These are phyloP conservation scores for Amphimedon queenslandica DNA, from an alignment of 37 sponge, comb jelly and placozoan genomes.

Conservation along the genomic window DNA sequence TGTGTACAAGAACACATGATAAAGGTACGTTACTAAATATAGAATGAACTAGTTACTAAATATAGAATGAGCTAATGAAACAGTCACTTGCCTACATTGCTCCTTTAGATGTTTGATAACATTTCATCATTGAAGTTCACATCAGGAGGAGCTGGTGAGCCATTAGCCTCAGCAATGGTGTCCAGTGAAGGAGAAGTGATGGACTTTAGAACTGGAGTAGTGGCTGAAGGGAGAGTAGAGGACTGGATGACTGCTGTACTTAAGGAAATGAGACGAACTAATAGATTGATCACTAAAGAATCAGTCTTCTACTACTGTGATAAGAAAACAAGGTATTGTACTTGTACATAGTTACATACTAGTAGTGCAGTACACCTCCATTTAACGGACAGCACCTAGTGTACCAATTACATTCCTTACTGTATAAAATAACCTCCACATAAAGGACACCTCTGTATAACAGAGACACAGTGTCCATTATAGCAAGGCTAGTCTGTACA, in stretches of 20 bases:
- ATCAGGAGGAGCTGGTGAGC: constrained; percentile 68
- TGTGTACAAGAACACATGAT: constrained; percentile 99
- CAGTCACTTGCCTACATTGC: not conserved
- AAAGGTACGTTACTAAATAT: constrained; percentile 49
- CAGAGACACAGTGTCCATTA: too few species aligned
- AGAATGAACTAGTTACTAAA: not conserved
- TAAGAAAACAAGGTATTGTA: constrained; percentile 51
- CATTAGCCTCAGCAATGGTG: constrained; percentile 87
- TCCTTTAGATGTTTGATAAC: constrained; percentile 97
- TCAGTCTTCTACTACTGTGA: constrained; percentile 83
- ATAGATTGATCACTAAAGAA: constrained; percentile 92
- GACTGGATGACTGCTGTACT: constrained; percentile 99
- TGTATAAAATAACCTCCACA: too few species aligned
- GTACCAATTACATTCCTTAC: too few species aligned
- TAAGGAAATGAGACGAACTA: constrained; percentile 94
- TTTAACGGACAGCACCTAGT: not conserved
- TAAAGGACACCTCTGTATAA: too few species aligned
- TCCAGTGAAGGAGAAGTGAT: constrained; percentile 96
- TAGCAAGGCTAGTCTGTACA: too few species aligned
- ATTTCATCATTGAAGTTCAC: constrained; percentile 85
- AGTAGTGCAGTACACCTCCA: not conserved
- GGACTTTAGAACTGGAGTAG: constrained; percentile 81
- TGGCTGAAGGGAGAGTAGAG: constrained; percentile 97
- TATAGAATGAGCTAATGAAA: not conserved
- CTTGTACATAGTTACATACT: not conserved